Evolutionary conservation across 2,797 vertebrate genomes (phyloP).

Genomic region (Sebastes diploproa): DNA sequence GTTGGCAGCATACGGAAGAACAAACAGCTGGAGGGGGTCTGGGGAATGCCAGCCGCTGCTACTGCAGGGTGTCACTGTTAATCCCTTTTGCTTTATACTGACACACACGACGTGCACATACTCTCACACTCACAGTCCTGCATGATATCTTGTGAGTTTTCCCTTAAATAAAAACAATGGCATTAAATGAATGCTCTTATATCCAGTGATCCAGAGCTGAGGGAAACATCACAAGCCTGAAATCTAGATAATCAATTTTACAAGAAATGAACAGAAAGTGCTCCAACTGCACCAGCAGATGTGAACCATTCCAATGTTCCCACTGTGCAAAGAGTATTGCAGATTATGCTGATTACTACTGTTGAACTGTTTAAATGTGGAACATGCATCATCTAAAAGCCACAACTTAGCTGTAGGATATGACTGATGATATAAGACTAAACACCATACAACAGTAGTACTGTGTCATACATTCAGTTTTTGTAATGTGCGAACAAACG

Average conservation of each 20-base stretch:
- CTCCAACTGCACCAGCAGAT: background rate
- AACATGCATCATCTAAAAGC: background rate
- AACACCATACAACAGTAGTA: background rate
- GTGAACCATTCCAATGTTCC: background rate
- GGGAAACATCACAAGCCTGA: background rate
- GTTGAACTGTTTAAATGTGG: background rate
- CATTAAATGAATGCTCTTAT: background rate
- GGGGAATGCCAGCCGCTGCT: conserved; percentile 14
- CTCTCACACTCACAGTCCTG: background rate
- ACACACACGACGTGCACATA: background rate
- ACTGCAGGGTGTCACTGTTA: conserved; percentile 19
- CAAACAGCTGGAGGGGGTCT: conserved; percentile 50
- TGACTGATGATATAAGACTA: background rate
- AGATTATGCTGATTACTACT: background rate
- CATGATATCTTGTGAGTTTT: background rate
- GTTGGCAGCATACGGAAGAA: conserved; percentile 31
- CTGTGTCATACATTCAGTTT: background rate
- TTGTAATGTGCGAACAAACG: background rate
- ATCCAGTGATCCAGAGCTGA: background rate
- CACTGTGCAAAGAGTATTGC: background rate
- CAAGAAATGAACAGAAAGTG: background rate
- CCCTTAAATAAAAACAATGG: background rate
- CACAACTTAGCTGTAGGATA: background rate
- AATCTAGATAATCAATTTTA: background rate
- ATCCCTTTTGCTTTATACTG: conserved; percentile 14